Percentiles rank a stretch among this genome's conserved stretches.
Conservation (phyloP, 2,797 vertebrate genomes). For the Epinephelus awoara region DNA sequence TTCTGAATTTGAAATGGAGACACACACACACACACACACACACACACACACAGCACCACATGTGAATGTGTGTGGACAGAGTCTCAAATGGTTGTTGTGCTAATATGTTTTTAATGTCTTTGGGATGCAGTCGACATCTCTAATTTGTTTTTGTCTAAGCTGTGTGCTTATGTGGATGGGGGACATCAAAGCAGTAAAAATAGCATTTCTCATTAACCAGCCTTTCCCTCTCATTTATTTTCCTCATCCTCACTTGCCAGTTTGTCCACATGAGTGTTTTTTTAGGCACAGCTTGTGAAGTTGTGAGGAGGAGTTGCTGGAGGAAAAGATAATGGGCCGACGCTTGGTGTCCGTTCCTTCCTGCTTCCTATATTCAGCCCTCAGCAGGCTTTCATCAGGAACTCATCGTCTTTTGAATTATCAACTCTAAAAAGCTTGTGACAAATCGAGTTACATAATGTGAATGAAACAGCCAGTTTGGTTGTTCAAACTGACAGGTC, state of each 20-base stretch:
- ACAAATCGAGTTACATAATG: constrained; percentile 55
- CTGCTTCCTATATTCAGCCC: constrained; percentile 50
- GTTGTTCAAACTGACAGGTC: constrained; percentile 45
- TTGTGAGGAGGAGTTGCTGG: constrained; percentile 75
- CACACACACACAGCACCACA: constrained; percentile 25
- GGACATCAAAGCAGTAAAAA: constrained; percentile 89
- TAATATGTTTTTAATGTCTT: constrained; percentile 92
- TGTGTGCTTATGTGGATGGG: constrained; percentile 86
- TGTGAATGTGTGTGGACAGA: constrained; percentile 71
- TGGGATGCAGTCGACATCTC: constrained; percentile 86
- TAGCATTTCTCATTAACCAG: constrained; percentile 89
- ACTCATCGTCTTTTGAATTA: constrained; percentile 51
- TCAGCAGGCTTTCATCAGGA: constrained; percentile 63
- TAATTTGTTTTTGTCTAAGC: constrained; percentile 91
- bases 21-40: constrained; percentile 14
- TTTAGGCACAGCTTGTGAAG: constrained; percentile 81
- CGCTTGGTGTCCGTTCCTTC: constrained; percentile 60
- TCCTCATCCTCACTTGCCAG: constrained; percentile 81
- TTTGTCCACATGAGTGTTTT: constrained; percentile 82
- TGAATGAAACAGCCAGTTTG: constrained; percentile 47
- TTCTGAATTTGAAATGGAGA: constrained; percentile 63
- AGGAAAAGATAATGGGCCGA: constrained; percentile 73
- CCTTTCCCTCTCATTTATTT: constrained; percentile 89
- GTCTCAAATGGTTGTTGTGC: constrained; percentile 84
- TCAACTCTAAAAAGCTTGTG: constrained; percentile 47